Conservation (phyloP, 1,140 invertebrate species). For the Drosophila elegans region DNA sequence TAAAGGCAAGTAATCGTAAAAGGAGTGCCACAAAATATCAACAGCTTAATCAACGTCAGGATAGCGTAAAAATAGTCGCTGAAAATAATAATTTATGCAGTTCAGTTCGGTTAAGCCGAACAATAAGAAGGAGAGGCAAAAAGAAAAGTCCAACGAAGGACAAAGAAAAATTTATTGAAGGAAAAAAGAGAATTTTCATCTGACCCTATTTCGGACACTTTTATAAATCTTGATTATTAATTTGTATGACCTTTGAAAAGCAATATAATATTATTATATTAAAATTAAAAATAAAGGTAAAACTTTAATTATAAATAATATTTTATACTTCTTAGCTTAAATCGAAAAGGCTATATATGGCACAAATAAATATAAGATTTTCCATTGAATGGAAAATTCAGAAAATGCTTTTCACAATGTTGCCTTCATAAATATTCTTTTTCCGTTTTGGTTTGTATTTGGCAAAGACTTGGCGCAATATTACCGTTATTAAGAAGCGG, state of each 20-base stretch:
- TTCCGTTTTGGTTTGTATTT: neutral
- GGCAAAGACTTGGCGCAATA: slow-evolving; percentile 20
- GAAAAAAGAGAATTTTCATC: slow-evolving; percentile 11
- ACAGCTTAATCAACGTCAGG: slow-evolving; percentile 76
- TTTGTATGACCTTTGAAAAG: too few species aligned
- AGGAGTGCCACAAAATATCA: slow-evolving; percentile 47
- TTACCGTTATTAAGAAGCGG: slow-evolving; percentile 28
- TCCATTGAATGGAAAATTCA: too few species aligned
- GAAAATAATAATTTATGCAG: slow-evolving; percentile 75
- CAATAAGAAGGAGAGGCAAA: slow-evolving; percentile 19
- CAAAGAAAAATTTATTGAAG: slow-evolving; percentile 3
- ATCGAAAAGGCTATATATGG: too few species aligned
- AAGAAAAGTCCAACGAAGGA: slow-evolving; percentile 12
- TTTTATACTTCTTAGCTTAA: too few species aligned
- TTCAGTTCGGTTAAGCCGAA: slow-evolving; percentile 58
- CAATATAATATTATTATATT: too few species aligned
- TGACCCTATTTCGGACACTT: slow-evolving; percentile 23
- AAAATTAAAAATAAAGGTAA: too few species aligned
- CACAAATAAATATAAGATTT: too few species aligned
- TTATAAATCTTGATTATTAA: neutral
- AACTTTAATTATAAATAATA: too few species aligned
- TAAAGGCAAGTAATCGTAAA: slow-evolving; percentile 7
- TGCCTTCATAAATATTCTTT: neutral
- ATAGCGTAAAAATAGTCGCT: slow-evolving; percentile 62
- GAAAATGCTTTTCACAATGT: neutral